Evolutionary conservation across 2,113 vertebrate species (phyloP), one percentile per base, ranked within the genome.

Genomic region (Tursiops truncatus): DNA sequence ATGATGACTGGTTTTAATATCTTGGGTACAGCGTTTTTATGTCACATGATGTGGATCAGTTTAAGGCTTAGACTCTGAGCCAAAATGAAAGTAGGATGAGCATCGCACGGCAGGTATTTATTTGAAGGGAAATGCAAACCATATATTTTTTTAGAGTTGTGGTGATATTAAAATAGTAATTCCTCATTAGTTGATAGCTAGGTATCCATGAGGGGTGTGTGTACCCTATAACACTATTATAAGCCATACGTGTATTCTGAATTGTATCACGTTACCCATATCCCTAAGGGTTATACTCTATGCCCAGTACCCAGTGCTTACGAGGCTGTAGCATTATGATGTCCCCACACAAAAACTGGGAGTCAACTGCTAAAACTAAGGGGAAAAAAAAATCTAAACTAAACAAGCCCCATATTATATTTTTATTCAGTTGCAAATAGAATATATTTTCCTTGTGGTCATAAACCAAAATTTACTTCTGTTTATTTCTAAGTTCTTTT

Each of bases 371-470:
- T 90, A 76, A 77, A 88, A 90, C 68, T 23, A 67, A 82, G 36
- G 41, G 77, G 23, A 4, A 11, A 5, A 6, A 62, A 56, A 71
- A 47, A 41, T 41, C 41, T 41, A 41, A 41, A 41, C 41, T 41
- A 41, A 41, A 41, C 41, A 41, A 41, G 41, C 41, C 58, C 23
- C 28, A 62, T 71, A 5, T 73, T 96, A 53, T 82, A 26, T 86
- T 86, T 62, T 11, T 67, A 76, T 36, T 91, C 5, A 81, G 73
- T 92, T 83, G 11, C 14, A 90, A 58, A 73, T 89, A 84, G 41
- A 92, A 73, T 77, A 38, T 80, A 25, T 81, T 89, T 97, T 82
- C 41, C 25, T 95, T 67, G n/a, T 90, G 13, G 5, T 94, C 70
- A 58, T 67, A 87, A 80, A 67, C 5, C 38, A 87, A 77, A 33